phyloP scores from a whole-genome alignment of 2,888 invertebrate genomes.

The Fragum whitleyi region DNA sequence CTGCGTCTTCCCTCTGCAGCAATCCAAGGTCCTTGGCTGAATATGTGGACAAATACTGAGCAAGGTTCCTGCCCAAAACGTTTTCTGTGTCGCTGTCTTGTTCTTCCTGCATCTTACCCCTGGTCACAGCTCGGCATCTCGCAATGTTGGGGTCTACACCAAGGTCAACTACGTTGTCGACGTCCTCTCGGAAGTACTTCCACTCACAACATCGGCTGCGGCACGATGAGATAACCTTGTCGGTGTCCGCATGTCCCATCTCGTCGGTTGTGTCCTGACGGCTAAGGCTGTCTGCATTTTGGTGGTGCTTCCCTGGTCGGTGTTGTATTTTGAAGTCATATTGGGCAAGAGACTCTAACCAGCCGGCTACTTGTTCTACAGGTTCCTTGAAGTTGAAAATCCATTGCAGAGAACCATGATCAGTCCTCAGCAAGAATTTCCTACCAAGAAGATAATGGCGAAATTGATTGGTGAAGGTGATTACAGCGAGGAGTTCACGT shows the following conservation, averaged over 20 bases:
- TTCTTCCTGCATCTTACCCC: slow-evolving; percentile 1
- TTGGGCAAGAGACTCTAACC: not conserved
- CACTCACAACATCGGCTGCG: not conserved
- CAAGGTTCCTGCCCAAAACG: not conserved
- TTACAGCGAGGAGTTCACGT: not conserved
- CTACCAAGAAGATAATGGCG: not conserved
- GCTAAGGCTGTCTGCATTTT: not conserved
- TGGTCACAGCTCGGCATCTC: slow-evolving; percentile 1
- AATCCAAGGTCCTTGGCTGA: not conserved
- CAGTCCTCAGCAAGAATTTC: not conserved
- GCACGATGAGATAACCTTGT: not conserved
- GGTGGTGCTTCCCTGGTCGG: not conserved
- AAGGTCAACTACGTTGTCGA: not conserved
- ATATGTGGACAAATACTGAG: not conserved
- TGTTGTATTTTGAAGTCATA: not conserved
- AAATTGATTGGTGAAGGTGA: not conserved
- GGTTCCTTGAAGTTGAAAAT: not conserved
- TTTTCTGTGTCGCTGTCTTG: not conserved
- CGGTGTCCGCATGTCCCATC: not conserved
- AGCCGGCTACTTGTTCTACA: not conserved
- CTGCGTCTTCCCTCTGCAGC: slow-evolving; percentile 8
- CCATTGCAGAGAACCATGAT: slow-evolving; percentile 5
- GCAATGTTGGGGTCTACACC: not conserved
- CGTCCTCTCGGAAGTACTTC: not conserved
- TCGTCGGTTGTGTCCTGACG: not conserved